phyloP scores from a whole-genome alignment of 1,140 invertebrate genomes.

The Pachyrhynchus sulphureomaculatus region DNA sequence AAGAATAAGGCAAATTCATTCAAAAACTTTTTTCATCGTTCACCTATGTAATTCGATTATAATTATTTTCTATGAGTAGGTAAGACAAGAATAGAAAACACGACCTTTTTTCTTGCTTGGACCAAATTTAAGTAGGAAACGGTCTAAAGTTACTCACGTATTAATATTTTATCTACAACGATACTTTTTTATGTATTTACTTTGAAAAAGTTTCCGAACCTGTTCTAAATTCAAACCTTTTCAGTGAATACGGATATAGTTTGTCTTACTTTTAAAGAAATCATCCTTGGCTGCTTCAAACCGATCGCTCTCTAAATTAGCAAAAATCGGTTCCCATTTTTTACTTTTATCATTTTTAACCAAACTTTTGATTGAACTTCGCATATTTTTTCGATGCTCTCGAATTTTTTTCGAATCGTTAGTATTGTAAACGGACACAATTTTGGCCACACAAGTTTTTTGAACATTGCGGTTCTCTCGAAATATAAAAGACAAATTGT shows the following conservation, averaged over 20 bases:
- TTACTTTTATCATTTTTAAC: neutral
- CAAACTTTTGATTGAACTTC: neutral
- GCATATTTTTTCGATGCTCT: neutral
- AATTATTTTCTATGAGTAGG: too few species aligned
- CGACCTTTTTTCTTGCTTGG: too few species aligned
- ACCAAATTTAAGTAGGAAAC: too few species aligned
- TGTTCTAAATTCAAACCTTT: too few species aligned
- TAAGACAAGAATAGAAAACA: too few species aligned
- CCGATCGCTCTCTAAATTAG: too few species aligned
- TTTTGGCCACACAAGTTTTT: neutral
- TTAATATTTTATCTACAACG: neutral
- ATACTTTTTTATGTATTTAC: neutral
- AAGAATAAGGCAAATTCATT: too few species aligned
- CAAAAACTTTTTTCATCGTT: too few species aligned
- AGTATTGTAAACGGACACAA: slow-evolving; percentile 11
- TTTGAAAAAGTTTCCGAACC: neutral
- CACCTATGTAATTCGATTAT: too few species aligned
- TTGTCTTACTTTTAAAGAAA: slow-evolving; percentile 9
- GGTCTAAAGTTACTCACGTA: too few species aligned
- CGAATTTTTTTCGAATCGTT: neutral
- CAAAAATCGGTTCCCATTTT: neutral
- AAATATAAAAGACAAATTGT: neutral
- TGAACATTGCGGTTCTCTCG: neutral
- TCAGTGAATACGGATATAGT: too few species aligned
- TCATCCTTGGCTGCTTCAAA: neutral